These are phyloP conservation scores for Hemicordylus capensis DNA, from an alignment of 2,113 vertebrate species.

Conservation along the genomic window DNA sequence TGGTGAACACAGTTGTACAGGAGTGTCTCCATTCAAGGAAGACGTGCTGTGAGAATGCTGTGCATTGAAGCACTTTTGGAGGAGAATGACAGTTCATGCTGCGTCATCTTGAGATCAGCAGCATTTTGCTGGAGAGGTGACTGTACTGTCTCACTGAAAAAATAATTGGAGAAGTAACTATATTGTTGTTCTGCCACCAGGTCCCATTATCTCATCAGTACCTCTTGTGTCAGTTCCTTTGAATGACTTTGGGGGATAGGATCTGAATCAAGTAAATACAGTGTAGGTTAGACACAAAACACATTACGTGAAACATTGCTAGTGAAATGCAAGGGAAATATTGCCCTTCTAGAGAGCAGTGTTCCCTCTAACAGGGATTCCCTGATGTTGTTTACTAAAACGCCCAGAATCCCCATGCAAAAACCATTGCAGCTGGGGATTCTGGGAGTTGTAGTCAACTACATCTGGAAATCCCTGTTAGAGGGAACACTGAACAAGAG, in stretches of 20 bases:
- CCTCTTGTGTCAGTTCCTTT: neutral
- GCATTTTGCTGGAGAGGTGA: neutral
- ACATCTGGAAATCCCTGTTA: too few relatives aligned
- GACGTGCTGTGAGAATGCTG: neutral
- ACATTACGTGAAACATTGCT: neutral
- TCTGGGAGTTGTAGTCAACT: too few relatives aligned
- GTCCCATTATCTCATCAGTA: neutral
- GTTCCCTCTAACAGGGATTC: too few relatives aligned
- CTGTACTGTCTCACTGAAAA: too few relatives aligned
- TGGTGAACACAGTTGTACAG: neutral
- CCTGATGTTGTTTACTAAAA: too few relatives aligned
- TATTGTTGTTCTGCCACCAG: neutral
- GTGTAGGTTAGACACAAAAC: neutral
- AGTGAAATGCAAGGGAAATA: neutral
- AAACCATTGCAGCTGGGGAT: too few relatives aligned
- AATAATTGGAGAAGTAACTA: neutral
- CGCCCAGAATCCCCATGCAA: too few relatives aligned
- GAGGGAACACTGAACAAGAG: too few relatives aligned
- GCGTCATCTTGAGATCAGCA: too few relatives aligned
- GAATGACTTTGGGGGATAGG: neutral
- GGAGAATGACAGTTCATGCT: neutral
- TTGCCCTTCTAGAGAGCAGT: neutral
- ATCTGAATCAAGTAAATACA: slow-evolving; percentile 4
- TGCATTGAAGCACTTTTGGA: neutral
- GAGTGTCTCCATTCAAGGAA: neutral